phyloP scores from a whole-genome alignment of 2,888 invertebrate genomes.

The Rugalucina vietnamica region DNA sequence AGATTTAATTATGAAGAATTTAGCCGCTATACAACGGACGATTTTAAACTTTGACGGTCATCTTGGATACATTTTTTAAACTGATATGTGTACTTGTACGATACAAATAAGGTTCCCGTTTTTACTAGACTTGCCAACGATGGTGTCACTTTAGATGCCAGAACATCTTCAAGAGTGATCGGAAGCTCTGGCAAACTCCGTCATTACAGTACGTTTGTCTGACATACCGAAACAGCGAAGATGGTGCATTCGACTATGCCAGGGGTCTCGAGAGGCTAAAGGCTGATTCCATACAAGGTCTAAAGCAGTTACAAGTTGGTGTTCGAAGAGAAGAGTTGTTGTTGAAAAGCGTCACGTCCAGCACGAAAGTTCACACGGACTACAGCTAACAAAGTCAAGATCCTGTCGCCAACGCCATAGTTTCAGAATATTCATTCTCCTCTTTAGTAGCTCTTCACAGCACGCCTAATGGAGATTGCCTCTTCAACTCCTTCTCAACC shows the following conservation, averaged over 20 bases:
- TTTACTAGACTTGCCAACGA: background rate
- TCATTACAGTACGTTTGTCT: background rate
- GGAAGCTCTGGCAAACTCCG: background rate
- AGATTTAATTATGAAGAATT: no score
- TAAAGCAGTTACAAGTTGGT: background rate
- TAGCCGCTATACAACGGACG: no score
- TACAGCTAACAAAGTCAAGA: background rate
- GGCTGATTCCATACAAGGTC: background rate
- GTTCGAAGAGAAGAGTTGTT: background rate
- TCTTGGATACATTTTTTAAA: no score
- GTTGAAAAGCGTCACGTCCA: background rate
- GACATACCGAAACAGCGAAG: background rate
- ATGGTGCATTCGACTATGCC: background rate
- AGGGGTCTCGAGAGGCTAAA: slow-evolving; percentile 1
- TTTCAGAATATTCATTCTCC: background rate
- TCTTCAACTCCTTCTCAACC: background rate
- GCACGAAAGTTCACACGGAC: background rate
- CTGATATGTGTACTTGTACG: no score
- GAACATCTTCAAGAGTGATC: background rate
- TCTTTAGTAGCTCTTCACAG: background rate
- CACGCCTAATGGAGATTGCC: slow-evolving; percentile 14
- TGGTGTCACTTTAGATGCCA: slow-evolving; percentile 7
- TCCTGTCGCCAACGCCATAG: background rate
- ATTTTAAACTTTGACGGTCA: no score
- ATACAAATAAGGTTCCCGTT: no score